Conservation (phyloP, 2,888 invertebrate species). For the Tupiocoris notatus region DNA sequence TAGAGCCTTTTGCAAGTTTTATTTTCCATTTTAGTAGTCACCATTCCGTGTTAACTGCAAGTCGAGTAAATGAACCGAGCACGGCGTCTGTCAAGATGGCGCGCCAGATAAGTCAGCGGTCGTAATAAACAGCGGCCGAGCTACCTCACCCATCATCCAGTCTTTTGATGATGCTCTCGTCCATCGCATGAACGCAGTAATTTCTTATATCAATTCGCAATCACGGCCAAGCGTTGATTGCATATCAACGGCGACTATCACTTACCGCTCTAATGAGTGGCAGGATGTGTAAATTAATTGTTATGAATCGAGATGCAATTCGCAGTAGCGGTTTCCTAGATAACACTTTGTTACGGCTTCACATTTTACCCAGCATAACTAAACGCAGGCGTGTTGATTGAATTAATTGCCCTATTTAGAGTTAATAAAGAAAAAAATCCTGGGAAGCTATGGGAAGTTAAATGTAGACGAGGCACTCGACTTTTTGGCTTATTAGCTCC, state of each 20-base stretch:
- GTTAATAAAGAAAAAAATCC: too few species aligned
- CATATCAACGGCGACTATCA: background rate
- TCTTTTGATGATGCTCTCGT: background rate
- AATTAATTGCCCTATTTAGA: background rate
- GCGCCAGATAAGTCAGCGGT: slow-evolving; percentile 21
- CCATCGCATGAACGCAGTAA: background rate
- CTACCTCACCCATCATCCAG: background rate
- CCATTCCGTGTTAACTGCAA: slow-evolving; percentile 19
- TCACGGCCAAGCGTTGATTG: background rate
- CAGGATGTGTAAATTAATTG: background rate
- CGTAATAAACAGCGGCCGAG: background rate
- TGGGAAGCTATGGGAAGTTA: too few species aligned
- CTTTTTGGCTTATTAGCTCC: too few species aligned
- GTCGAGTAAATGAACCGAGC: slow-evolving; percentile 24
- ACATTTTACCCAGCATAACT: background rate
- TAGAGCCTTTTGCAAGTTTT: slow-evolving; percentile 18
- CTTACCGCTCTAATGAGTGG: background rate
- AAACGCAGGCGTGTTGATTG: background rate
- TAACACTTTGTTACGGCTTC: background rate
- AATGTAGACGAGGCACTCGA: too few species aligned
- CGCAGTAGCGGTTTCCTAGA: background rate
- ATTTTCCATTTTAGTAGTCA: slow-evolving; percentile 9
- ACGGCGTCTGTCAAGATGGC: slow-evolving; percentile 22
- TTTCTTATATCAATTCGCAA: background rate
- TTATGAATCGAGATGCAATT: background rate